phyloP scores from a whole-genome alignment of 2,797 vertebrate genomes.

The Odontamblyopus rebecca region DNA sequence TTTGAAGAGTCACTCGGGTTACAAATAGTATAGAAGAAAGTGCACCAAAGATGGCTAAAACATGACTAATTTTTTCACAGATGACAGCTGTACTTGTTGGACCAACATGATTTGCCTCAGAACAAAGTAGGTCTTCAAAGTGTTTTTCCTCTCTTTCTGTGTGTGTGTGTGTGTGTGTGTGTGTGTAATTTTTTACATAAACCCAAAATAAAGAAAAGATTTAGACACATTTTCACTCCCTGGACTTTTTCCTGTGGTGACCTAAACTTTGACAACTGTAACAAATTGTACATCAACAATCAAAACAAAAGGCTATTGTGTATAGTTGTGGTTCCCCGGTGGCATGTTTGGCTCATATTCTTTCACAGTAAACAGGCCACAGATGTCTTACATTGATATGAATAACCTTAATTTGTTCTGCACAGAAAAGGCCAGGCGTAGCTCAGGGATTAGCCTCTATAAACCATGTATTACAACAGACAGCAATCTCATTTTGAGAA shows the following conservation, averaged over 20 bases:
- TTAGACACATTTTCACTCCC: slow-evolving; percentile 58
- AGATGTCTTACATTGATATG: slow-evolving; percentile 78
- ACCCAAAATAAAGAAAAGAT: slow-evolving; percentile 62
- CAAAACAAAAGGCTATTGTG: slow-evolving; percentile 72
- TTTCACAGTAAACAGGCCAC: slow-evolving; percentile 71
- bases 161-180: too few species aligned
- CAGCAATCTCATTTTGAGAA: slow-evolving; percentile 74
- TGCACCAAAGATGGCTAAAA: slow-evolving; percentile 73
- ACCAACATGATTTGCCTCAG: slow-evolving; percentile 74
- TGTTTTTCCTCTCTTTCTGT: slow-evolving; percentile 18
- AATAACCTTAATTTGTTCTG: slow-evolving; percentile 73
- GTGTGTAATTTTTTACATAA: slow-evolving; percentile 70
- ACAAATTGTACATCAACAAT: slow-evolving; percentile 69
- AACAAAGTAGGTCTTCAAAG: slow-evolving; percentile 68
- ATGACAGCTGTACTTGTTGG: slow-evolving; percentile 67
- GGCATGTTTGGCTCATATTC: slow-evolving; percentile 63
- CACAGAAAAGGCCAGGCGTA: slow-evolving; percentile 61
- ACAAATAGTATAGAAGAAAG: slow-evolving; percentile 70
- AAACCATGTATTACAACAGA: slow-evolving; percentile 67
- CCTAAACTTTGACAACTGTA: slow-evolving; percentile 67
- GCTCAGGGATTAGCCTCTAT: slow-evolving; percentile 68
- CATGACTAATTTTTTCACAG: slow-evolving; percentile 69
- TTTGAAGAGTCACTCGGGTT: slow-evolving; percentile 70
- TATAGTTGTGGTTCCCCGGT: slow-evolving; percentile 35
- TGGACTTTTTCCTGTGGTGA: slow-evolving; percentile 33